A percentile compares a stretch with the other conserved stretches of the same genome.
These are phyloP conservation scores for Leptopilina syphax DNA, from an alignment of 2,888 invertebrate genomes.

Conservation along the genomic window DNA sequence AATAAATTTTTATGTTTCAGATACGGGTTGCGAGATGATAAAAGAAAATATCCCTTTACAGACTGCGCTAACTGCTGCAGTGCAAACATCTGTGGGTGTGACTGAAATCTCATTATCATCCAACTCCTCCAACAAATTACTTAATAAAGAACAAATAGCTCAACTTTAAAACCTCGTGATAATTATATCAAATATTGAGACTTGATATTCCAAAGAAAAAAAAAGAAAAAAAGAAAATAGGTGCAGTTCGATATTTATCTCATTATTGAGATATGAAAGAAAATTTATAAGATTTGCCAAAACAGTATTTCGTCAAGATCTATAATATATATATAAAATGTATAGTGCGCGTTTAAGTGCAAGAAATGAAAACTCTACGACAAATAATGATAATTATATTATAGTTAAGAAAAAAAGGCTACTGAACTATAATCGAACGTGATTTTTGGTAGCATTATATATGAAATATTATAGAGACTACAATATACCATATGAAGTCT, in stretches of 20 bases:
- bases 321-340: background rate
- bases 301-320: slow-evolving; percentile 31
- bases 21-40: slow-evolving; percentile 68
- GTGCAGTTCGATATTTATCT: slow-evolving; percentile 35
- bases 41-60: slow-evolving; percentile 72
- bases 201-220: background rate
- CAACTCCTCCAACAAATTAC: slow-evolving; percentile 65
- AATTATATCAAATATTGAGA: slow-evolving; percentile 14
- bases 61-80: slow-evolving; percentile 69
- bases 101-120: slow-evolving; percentile 71
- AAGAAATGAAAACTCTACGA: background rate
- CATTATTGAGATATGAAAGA: slow-evolving; percentile 26
- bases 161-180: slow-evolving; percentile 64
- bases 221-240: background rate
- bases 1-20: slow-evolving; percentile 63
- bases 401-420: background rate
- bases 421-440: background rate
- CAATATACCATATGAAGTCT: background rate
- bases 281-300: slow-evolving; percentile 34
- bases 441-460: slow-evolving; percentile 24
- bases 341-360: slow-evolving; percentile 38
- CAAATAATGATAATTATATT: slow-evolving; percentile 8
- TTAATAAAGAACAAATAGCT: slow-evolving; percentile 71
- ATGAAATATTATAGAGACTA: slow-evolving; percentile 8
- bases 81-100: slow-evolving; percentile 71